phyloP scores from a whole-genome alignment of 2,888 invertebrate species.

The Steinernema scapterisci region DNA sequence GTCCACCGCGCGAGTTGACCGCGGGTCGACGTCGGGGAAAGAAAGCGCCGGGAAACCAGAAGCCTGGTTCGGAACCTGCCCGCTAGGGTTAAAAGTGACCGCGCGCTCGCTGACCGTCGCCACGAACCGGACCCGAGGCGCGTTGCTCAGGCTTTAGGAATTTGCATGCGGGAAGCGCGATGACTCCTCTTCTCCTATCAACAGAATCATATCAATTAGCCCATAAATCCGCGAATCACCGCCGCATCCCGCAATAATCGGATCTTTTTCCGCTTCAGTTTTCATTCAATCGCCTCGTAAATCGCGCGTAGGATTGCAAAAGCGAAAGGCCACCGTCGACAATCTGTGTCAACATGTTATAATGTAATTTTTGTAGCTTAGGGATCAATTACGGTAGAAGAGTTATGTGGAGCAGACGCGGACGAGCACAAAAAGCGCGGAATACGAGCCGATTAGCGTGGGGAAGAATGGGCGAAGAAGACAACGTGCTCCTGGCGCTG shows the following conservation, averaged over 20 bases:
- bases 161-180: background rate
- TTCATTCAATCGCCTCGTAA: background rate
- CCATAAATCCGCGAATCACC: background rate
- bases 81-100: background rate
- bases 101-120: background rate
- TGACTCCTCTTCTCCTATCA: background rate
- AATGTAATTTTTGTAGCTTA: background rate
- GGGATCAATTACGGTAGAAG: constrained; percentile 28
- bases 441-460: background rate
- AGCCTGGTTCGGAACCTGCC: constrained; percentile 8
- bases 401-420: constrained; percentile 16
- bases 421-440: constrained; percentile 17
- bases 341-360: constrained; percentile 22
- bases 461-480: background rate
- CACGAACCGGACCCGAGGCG: background rate
- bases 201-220: constrained; percentile 17
- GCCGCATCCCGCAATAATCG: constrained; percentile 22
- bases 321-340: background rate
- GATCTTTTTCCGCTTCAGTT: constrained; percentile 15
- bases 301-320: constrained; percentile 3
- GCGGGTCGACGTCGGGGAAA: background rate
- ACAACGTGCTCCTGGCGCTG: background rate
- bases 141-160: constrained; percentile 9
- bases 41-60: constrained; percentile 1
- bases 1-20: background rate